Conservation (phyloP, 2,113 vertebrate genomes). For the Hipposideros armiger region DNA sequence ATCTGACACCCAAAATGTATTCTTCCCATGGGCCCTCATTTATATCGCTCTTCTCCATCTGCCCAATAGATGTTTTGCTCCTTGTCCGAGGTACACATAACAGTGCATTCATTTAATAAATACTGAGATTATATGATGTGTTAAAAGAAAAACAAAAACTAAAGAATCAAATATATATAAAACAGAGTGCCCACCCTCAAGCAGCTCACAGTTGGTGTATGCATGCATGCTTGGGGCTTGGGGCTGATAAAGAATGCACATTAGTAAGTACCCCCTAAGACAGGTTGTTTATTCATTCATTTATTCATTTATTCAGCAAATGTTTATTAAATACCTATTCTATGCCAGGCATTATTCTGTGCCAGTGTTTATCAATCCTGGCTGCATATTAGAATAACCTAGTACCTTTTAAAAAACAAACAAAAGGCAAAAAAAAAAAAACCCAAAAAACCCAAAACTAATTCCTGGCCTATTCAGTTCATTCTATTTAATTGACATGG, state of each 20-base stretch:
- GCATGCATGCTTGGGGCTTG: not conserved
- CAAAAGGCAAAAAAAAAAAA: not conserved
- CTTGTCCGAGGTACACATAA: not conserved
- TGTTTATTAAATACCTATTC: slow-evolving; percentile 67
- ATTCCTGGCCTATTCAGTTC: slow-evolving; percentile 5
- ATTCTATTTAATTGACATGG: slow-evolving; percentile 18
- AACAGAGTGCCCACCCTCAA: not conserved
- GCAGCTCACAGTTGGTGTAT: not conserved
- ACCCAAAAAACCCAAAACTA: not conserved
- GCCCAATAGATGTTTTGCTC: not conserved
- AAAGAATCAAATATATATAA: slow-evolving; percentile 23
- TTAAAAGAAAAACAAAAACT: not conserved
- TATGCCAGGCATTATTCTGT: slow-evolving; percentile 40
- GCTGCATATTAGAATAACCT: slow-evolving; percentile 61
- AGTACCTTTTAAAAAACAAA: slow-evolving; percentile 1
- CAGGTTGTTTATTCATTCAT: slow-evolving; percentile 60
- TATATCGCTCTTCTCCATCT: not conserved
- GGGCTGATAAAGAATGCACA: slow-evolving; percentile 20
- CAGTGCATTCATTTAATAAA: slow-evolving; percentile 37
- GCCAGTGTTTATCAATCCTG: slow-evolving; percentile 56
- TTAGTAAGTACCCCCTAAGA: slow-evolving; percentile 5
- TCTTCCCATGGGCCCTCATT: not conserved
- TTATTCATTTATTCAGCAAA: slow-evolving; percentile 66
- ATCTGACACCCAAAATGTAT: not conserved
- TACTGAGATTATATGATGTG: not conserved